These are phyloP conservation scores for Lasioglossum albipes DNA, from an alignment of 1,140 invertebrate species.

Conservation along the genomic window DNA sequence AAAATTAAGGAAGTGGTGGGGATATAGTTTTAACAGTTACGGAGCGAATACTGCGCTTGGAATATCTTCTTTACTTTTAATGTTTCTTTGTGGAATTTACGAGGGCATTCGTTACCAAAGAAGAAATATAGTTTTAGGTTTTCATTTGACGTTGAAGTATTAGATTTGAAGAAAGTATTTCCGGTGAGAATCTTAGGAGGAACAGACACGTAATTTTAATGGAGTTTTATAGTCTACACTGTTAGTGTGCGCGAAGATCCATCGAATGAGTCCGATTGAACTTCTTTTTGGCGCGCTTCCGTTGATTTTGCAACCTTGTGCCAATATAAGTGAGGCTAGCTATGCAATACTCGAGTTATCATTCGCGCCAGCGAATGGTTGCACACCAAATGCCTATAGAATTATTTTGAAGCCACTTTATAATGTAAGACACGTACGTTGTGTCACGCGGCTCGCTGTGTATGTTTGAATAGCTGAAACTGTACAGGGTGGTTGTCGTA, in stretches of 20 bases:
- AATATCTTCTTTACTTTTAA: no score
- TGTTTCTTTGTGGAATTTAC: no score
- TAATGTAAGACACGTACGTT: not conserved
- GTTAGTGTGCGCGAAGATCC: not conserved
- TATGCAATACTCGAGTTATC: constrained; percentile 64
- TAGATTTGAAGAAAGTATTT: no score
- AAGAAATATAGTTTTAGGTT: no score
- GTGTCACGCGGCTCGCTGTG: not conserved
- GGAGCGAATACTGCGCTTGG: no score
- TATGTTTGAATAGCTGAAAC: constrained; percentile 38
- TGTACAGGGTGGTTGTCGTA: constrained; percentile 1
- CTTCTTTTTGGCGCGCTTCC: constrained; percentile 9
- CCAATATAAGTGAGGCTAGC: constrained; percentile 49
- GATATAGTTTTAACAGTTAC: no score
- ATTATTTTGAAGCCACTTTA: constrained; percentile 66
- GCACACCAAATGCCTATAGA: constrained; percentile 66
- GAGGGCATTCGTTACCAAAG: no score
- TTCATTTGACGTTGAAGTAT: no score
- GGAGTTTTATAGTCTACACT: no score
- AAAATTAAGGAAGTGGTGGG: no score
- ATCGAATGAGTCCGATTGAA: not conserved
- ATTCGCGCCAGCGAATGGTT: constrained; percentile 48
- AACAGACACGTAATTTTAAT: no score
- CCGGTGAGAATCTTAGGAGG: no score
- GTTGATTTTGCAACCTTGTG: constrained; percentile 58